A percentile compares a stretch with the other conserved stretches of the same genome.
Evolutionary conservation across 2,113 vertebrate genomes (phyloP).

Genomic region (Mus spicilegus): DNA sequence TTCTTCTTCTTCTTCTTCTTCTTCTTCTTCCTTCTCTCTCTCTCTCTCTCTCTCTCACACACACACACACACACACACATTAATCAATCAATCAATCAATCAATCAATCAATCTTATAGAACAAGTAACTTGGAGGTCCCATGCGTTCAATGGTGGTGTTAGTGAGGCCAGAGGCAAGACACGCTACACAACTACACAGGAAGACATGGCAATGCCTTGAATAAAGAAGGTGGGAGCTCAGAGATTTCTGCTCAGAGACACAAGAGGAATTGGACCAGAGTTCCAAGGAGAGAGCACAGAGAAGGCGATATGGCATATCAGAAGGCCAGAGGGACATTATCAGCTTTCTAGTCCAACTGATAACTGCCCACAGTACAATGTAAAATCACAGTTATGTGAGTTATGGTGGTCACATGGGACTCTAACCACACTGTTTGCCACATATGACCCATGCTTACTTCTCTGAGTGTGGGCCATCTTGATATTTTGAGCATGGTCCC

Average conservation of each 20-base stretch:
- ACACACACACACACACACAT: neutral
- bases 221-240: neutral
- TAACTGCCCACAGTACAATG: fast-evolving
- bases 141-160: neutral
- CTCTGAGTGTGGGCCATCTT: fast-evolving
- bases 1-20: no score
- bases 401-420: fast-evolving
- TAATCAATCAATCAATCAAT: neutral
- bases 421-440: no score
- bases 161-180: neutral
- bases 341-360: neutral
- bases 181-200: neutral
- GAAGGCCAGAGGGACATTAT: no score
- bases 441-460: fast-evolving
- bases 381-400: neutral
- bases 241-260: fast-evolving
- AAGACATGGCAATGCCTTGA: fast-evolving
- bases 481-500: fast-evolving
- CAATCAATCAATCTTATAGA: neutral
- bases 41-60: no score
- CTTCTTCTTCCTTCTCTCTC: no score
- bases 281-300: neutral
- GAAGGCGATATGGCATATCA: no score
- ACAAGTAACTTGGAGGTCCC: neutral
- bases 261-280: neutral